Conservation (phyloP, 1,140 invertebrate genomes). For the Babylonia areolata region DNA sequence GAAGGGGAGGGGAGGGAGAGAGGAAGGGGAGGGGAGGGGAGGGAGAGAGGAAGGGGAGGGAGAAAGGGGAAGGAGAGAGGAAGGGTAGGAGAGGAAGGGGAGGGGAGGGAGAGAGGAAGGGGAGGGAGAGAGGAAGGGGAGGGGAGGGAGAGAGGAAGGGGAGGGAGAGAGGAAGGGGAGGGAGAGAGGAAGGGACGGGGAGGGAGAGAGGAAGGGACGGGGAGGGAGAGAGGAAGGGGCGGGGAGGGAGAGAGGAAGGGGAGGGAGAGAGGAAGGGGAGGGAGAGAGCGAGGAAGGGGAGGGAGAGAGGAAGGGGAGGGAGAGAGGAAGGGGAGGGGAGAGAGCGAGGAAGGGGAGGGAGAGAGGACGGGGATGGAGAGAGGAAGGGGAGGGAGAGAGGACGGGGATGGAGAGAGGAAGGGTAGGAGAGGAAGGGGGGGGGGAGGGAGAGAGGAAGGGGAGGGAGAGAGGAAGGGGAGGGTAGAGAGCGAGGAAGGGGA, state of each 20-base stretch:
- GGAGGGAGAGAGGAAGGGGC: not conserved
- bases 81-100: too few species aligned
- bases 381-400: not conserved
- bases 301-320: not conserved
- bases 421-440: not conserved
- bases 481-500: not conserved
- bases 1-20: too few species aligned
- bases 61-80: too few species aligned
- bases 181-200: not conserved
- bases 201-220: not conserved
- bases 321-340: not conserved
- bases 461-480: not conserved
- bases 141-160: not conserved
- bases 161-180: not conserved
- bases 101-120: too few species aligned
- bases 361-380: not conserved
- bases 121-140: not conserved
- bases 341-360: not conserved
- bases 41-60: too few species aligned
- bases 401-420: not conserved
- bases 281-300: not conserved
- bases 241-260: not conserved
- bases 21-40: too few species aligned
- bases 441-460: not conserved
- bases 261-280: not conserved